Evolutionary conservation across 2,888 invertebrate species (phyloP).

Genomic region (Oscheius sp.): DNA sequence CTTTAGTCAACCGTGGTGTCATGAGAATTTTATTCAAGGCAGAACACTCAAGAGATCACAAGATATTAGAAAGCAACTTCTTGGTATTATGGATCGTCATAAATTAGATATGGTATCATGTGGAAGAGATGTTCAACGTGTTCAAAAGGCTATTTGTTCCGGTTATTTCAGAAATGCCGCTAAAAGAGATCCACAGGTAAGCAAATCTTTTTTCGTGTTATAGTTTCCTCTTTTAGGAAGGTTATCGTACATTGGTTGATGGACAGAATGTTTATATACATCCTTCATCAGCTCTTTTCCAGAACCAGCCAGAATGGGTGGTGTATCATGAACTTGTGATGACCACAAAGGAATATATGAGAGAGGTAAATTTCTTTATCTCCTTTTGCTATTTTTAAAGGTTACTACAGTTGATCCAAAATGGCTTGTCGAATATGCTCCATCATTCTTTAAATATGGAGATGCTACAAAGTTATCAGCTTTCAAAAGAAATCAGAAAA

Average conservation of each 20-base stretch:
- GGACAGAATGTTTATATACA: slow-evolving; percentile 95
- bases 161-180: slow-evolving; percentile 97
- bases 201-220: not conserved
- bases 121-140: slow-evolving; percentile 90
- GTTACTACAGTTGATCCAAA: slow-evolving; percentile 86
- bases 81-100: slow-evolving; percentile 79
- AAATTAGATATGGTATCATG: slow-evolving; percentile 95
- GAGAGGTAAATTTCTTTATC: slow-evolving; percentile 79
- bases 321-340: slow-evolving; percentile 98
- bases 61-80: slow-evolving; percentile 93
- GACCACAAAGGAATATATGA: slow-evolving; percentile 98
- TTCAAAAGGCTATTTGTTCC: slow-evolving; percentile 95
- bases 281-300: slow-evolving; percentile 95
- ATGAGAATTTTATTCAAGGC: slow-evolving; percentile 98
- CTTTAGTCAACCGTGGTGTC: slow-evolving; percentile 98
- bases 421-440: slow-evolving; percentile 98
- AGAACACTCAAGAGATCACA: slow-evolving; percentile 89
- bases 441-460: slow-evolving; percentile 97
- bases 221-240: slow-evolving; percentile 75
- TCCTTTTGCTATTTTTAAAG: slow-evolving; percentile 36
- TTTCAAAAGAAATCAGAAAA: slow-evolving; percentile 96
- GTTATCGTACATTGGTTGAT: slow-evolving; percentile 93
- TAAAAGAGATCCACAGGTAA: slow-evolving; percentile 91
- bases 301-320: slow-evolving; percentile 98
- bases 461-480: slow-evolving; percentile 98